Conservation (phyloP, 2,113 vertebrate genomes). For the Isichthys henryi region DNA sequence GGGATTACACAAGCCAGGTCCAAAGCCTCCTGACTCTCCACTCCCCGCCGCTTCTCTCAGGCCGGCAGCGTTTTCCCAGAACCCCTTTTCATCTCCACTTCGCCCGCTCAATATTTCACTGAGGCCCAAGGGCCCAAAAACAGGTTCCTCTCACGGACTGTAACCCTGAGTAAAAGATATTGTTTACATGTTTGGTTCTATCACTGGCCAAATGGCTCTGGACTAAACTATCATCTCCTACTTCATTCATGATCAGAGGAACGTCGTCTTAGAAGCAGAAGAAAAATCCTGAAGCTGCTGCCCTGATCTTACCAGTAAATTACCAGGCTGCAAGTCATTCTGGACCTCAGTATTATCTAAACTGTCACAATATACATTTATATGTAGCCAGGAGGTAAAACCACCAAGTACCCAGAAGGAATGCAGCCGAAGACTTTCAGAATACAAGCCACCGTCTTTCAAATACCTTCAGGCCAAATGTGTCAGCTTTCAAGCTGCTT, state of each 20-base stretch:
- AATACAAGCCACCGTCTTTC: neutral
- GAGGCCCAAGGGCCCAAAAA: neutral
- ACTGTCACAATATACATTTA: neutral
- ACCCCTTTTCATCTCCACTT: neutral
- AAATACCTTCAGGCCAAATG: neutral
- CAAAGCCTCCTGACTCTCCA: neutral
- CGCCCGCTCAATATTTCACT: neutral
- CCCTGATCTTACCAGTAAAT: neutral
- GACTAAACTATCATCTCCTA: neutral
- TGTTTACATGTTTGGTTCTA: neutral
- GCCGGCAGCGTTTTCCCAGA: neutral
- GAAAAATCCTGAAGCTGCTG: neutral
- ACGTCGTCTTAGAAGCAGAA: neutral
- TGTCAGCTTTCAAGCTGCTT: neutral
- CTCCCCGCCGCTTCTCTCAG: neutral
- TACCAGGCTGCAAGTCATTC: neutral
- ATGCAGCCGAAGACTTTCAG: neutral
- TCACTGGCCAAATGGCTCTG: neutral
- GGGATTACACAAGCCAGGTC: constrained; percentile 1
- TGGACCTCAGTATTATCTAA: neutral
- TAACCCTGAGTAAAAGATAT: neutral
- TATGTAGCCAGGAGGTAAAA: neutral
- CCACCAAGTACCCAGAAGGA: neutral
- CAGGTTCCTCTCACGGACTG: neutral
- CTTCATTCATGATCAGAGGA: neutral